These are phyloP conservation scores for Notospermus geniculatus DNA, from an alignment of 1,140 invertebrate species.

Conservation along the genomic window DNA sequence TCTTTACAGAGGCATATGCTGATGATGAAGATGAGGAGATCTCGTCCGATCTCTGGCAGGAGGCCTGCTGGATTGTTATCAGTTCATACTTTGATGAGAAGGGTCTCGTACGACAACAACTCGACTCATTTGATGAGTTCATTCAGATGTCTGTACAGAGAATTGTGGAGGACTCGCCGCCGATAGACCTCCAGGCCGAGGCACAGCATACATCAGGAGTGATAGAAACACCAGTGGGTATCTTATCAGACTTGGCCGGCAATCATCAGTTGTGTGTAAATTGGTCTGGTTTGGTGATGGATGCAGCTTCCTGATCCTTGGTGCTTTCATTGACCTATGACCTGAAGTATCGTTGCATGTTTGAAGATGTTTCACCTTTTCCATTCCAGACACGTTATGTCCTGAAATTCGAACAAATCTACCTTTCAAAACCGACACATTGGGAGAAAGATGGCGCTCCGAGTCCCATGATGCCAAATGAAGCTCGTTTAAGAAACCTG, in stretches of 20 bases:
- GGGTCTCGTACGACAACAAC: constrained; percentile 93
- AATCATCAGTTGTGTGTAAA: too few species aligned
- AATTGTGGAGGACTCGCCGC: constrained; percentile 97
- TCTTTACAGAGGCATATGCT: constrained; percentile 29
- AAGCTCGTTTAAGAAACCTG: constrained; percentile 72
- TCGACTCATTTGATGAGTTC: constrained; percentile 99
- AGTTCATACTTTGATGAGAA: constrained; percentile 99
- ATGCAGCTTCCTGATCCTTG: too few species aligned
- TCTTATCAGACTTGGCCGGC: neutral
- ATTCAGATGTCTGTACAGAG: constrained; percentile 99
- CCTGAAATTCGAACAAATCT: constrained; percentile 98
- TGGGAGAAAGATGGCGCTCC: constrained; percentile 99
- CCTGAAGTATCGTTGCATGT: too few species aligned
- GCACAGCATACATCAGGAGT: constrained; percentile 91
- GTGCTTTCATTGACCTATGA: too few species aligned
- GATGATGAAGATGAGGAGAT: constrained; percentile 68
- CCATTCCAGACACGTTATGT: constrained; percentile 74
- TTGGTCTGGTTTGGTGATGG: too few species aligned
- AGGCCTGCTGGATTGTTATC: constrained; percentile 99
- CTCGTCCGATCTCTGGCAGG: constrained; percentile 94
- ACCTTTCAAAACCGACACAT: constrained; percentile 97
- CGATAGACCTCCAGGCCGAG: constrained; percentile 95
- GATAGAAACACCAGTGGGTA: constrained; percentile 80
- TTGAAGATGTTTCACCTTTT: too few species aligned
- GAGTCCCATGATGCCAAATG: constrained; percentile 99